A percentile compares a stretch with the other conserved stretches of the same genome.
Conservation (phyloP, 2,113 vertebrate genomes). For the Pygoscelis antarcticus region DNA sequence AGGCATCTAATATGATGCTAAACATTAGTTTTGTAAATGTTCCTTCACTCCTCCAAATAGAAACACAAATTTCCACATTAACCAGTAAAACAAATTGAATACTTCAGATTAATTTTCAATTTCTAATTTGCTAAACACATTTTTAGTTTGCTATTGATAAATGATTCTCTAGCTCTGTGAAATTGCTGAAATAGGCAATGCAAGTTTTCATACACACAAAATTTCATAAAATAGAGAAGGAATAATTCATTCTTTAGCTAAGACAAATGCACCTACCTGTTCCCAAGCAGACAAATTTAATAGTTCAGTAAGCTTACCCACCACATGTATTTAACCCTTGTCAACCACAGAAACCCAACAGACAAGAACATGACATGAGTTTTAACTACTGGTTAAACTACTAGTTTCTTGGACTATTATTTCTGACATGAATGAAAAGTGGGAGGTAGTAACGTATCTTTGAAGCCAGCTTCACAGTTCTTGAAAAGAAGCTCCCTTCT, state of each 20-base stretch:
- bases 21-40: neutral
- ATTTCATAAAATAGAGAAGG: neutral
- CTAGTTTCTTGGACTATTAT: neutral
- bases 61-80: neutral
- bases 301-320: neutral
- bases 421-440: neutral
- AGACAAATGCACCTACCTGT: neutral
- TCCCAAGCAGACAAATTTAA: neutral
- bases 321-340: neutral
- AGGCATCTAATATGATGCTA: neutral
- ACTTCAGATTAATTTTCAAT: neutral
- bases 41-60: neutral
- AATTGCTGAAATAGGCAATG: neutral
- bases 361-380: neutral
- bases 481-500: neutral
- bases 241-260: neutral
- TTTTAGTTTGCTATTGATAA: neutral
- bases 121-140: neutral
- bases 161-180: neutral
- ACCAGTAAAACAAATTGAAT: neutral
- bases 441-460: accelerated
- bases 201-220: neutral
- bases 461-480: neutral
- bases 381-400: neutral
- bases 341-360: neutral